Conservation (phyloP, 2,888 invertebrate genomes). For the Netelia inedita region DNA sequence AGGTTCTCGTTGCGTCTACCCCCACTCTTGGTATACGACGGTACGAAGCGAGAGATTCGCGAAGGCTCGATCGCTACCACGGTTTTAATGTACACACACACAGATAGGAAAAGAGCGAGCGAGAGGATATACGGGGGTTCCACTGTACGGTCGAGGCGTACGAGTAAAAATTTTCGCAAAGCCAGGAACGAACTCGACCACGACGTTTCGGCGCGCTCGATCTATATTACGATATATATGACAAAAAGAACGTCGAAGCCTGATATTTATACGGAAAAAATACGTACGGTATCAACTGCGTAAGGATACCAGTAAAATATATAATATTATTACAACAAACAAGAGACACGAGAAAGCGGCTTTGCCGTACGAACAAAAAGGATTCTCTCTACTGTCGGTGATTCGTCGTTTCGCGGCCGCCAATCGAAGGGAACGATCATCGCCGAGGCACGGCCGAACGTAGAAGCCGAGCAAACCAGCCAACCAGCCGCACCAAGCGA, state of each 20-base stretch:
- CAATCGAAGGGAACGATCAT: constrained; percentile 68
- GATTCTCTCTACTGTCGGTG: constrained; percentile 52
- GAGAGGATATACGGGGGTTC: constrained; percentile 13
- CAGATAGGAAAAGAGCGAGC: constrained; percentile 1
- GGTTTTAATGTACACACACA: constrained; percentile 29
- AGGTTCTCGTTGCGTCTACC: constrained; percentile 73
- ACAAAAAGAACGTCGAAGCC: background rate
- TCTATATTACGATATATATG: background rate
- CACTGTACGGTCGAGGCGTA: constrained; percentile 29
- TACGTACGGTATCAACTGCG: background rate
- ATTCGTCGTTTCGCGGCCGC: constrained; percentile 67
- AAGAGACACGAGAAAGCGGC: constrained; percentile 1
- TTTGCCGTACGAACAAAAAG: constrained; percentile 50
- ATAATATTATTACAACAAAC: background rate
- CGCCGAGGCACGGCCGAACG: constrained; percentile 63
- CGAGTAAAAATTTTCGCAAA: constrained; percentile 50
- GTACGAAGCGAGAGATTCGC: constrained; percentile 41
- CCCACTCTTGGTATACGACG: constrained; percentile 74
- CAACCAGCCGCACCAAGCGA: constrained; percentile 59
- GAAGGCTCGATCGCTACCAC: constrained; percentile 41
- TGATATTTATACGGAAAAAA: no score
- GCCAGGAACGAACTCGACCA: constrained; percentile 43
- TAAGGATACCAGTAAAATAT: background rate
- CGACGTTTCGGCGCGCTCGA: constrained; percentile 41
- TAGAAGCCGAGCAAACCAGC: constrained; percentile 54